Percentiles rank a stretch among this genome's conserved stretches.
These are phyloP conservation scores for Marcusenius ussheri DNA, from an alignment of 2,113 vertebrate genomes.

Conservation along the genomic window DNA sequence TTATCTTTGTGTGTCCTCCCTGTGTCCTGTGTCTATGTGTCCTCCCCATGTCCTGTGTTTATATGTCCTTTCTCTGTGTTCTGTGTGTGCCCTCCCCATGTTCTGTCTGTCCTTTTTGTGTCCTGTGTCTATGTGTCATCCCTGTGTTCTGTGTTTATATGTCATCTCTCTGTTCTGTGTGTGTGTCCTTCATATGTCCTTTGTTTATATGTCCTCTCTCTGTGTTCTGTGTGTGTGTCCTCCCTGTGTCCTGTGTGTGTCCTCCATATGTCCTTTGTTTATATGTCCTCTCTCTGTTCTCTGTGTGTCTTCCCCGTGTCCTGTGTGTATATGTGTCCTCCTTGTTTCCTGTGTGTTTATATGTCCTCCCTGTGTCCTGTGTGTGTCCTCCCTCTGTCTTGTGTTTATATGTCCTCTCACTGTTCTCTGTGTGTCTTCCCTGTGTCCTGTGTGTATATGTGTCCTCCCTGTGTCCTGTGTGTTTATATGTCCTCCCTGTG, in stretches of 20 bases:
- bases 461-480: too few relatives aligned
- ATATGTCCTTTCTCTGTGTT: not conserved
- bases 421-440: too few relatives aligned
- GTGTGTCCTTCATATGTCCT: not conserved
- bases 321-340: not conserved
- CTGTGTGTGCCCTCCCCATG: too few relatives aligned
- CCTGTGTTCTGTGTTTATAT: not conserved
- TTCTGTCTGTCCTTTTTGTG: too few relatives aligned
- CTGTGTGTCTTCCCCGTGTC: not conserved
- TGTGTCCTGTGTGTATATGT: too few relatives aligned
- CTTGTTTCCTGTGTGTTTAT: too few relatives aligned
- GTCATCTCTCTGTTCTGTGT: not conserved
- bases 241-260: not conserved
- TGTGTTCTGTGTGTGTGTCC: not conserved
- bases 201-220: not conserved
- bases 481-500: too few relatives aligned
- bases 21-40: too few relatives aligned
- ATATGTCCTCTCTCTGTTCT: not conserved
- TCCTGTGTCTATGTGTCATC: too few relatives aligned
- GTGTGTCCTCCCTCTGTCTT: not conserved
- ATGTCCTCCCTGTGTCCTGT: not conserved
- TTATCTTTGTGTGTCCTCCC: too few relatives aligned
- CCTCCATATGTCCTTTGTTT: not conserved
- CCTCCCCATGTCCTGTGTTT: not conserved
- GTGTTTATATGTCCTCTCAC: too few relatives aligned